These are phyloP conservation scores for Micronycteris hirsuta DNA, from an alignment of 2,113 vertebrate species.

Conservation along the genomic window DNA sequence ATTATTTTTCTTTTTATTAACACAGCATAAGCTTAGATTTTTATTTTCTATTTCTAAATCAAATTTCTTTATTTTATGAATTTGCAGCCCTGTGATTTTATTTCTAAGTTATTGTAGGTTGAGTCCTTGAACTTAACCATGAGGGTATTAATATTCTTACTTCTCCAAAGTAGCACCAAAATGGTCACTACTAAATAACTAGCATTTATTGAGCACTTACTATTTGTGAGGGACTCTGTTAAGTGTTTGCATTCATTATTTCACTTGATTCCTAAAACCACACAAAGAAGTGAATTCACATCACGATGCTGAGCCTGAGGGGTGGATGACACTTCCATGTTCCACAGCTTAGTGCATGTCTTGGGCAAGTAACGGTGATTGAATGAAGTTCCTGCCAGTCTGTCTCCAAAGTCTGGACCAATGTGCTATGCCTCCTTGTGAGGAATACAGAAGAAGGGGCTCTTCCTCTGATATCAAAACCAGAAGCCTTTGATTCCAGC, in stretches of 20 bases:
- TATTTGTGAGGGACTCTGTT: neutral
- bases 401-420: neutral
- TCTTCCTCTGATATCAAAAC: neutral
- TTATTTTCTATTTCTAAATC: neutral
- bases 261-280: neutral
- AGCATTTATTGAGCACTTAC: neutral
- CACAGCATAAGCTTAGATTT: neutral
- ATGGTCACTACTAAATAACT: neutral
- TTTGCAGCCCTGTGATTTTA: neutral
- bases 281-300: neutral
- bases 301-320: neutral
- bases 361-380: neutral
- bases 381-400: neutral
- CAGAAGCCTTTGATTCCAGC: neutral
- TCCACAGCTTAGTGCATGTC: neutral
- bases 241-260: neutral
- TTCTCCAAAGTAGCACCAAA: neutral
- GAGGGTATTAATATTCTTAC: neutral
- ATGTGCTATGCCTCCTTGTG: neutral
- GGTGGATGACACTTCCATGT: neutral
- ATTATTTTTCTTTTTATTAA: neutral
- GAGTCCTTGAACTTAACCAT: neutral
- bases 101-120: neutral
- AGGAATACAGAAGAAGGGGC: neutral
- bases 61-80: slow-evolving; percentile 11